A percentile compares a stretch with the other conserved stretches of the same genome.
Conservation (phyloP, 2,888 invertebrate species). For the Drosophila rubida region DNA sequence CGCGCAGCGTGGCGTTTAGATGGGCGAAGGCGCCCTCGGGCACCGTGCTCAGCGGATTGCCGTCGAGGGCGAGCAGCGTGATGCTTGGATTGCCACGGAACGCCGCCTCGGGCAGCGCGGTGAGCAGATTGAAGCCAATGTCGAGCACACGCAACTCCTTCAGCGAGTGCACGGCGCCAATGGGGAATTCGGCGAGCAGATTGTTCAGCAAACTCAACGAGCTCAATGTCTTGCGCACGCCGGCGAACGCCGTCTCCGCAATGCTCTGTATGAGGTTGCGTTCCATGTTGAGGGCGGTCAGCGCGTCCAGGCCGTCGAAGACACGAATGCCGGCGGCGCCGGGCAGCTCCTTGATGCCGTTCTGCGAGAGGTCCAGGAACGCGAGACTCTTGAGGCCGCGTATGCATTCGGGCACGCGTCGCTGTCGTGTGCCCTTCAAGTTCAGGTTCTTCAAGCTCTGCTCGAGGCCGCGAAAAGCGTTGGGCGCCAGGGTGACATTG, state of each 20-base stretch:
- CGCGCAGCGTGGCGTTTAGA: conserved; percentile 92
- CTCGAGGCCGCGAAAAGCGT: conserved; percentile 92
- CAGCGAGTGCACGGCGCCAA: conserved; percentile 90
- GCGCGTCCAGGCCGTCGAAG: conserved; percentile 91
- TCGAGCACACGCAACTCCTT: conserved; percentile 94
- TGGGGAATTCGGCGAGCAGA: conserved; percentile 94
- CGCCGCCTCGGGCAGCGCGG: conserved; percentile 91
- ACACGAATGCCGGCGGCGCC: conserved; percentile 88
- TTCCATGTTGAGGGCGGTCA: conserved; percentile 93
- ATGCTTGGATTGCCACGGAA: conserved; percentile 93
- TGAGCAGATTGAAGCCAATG: conserved; percentile 95
- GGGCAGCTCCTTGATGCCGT: conserved; percentile 92
- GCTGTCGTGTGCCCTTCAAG: conserved; percentile 93
- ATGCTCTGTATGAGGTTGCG: conserved; percentile 93
- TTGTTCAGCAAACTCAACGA: conserved; percentile 96
- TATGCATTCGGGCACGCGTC: conserved; percentile 91
- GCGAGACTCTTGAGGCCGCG: conserved; percentile 91
- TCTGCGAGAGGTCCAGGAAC: conserved; percentile 95
- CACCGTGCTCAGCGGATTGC: conserved; percentile 94
- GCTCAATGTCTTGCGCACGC: conserved; percentile 92
- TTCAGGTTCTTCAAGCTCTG: conserved; percentile 94
- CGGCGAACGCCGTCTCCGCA: conserved; percentile 91
- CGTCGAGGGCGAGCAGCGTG: conserved; percentile 94
- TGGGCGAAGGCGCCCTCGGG: conserved; percentile 91
- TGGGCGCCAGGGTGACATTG: conserved; percentile 90